Base-by-base conservation (phyloP, 2,797 vertebrate genomes). In the Enteromius treurensis region DNA sequence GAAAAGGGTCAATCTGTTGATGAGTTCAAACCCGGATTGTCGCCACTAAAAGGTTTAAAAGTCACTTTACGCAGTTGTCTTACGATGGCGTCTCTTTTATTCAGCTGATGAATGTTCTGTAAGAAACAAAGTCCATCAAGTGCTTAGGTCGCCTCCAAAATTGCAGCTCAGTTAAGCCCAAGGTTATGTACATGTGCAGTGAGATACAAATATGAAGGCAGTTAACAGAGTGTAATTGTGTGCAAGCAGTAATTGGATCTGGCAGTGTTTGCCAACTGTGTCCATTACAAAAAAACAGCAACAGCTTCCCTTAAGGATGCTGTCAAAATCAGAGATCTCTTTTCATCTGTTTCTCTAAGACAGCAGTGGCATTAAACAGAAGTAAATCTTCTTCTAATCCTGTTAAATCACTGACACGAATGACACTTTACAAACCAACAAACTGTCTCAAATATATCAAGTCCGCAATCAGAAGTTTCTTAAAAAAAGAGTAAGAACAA, bases 1-100 rank as follows among this genome's bases (percentile, higher is more conserved):
- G 58, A 65, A 65, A 75, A 65, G 58, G 70, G 21, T 67, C 42
- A 75, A 42, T 75, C 80, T 75, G 23, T 75, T 65, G 65, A 53
- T 42, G 70, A 64, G 70, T 82, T 82, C 71, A 64, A 65, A 51
- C 60, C 70, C 3, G 0, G 80, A 69, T 37, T 55, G 7, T 23
- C 7, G 0, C 42, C n/a, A 42, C 58, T 82, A 67, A 82, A 82
- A 64, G 69, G 69, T 60, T 74, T 79, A 40, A 51, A 55, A 68
- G 45, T 68, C 64, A 40, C 64, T 77, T 81, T 60, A 49, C 5
- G 17, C 42, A 42, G 67, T 71, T 80, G 67, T 71, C 67, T 62
- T 62, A 19, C 1, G 19, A 81, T 7, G 4, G 21, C 26, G 17
- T 73, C 42, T 73, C 29, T 73, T 73, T 73, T 58, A 64, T 29